Evolutionary conservation across 2,113 vertebrate species (phyloP).

Genomic region (Piaya cayana): DNA sequence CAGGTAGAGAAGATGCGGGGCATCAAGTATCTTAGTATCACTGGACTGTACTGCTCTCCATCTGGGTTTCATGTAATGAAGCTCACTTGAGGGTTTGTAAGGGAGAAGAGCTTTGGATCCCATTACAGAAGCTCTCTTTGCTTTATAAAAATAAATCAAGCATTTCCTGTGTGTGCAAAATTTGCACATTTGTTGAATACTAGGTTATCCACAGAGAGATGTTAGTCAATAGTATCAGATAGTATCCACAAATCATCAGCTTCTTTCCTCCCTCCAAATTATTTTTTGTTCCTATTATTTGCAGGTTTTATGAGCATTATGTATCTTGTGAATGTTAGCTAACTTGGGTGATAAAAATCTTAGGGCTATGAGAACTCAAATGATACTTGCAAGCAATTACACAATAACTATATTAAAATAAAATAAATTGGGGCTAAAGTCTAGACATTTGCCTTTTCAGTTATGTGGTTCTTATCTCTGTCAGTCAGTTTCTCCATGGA

Average conservation of each 20-base stretch:
- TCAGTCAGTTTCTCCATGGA: background rate
- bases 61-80: background rate
- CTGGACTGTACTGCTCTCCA: background rate
- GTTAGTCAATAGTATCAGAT: background rate
- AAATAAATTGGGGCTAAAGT: constrained; percentile 4
- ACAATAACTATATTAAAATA: constrained; percentile 17
- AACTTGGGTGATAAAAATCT: background rate
- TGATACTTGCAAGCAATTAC: background rate
- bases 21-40: background rate
- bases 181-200: background rate
- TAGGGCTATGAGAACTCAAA: background rate
- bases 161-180: background rate
- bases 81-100: background rate
- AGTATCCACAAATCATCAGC: background rate
- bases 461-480: constrained; percentile 22
- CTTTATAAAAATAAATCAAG: background rate
- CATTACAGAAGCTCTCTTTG: background rate
- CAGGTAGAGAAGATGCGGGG: background rate
- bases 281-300: background rate
- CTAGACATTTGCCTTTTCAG: constrained; percentile 6
- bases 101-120: background rate
- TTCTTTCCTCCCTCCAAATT: background rate
- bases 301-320: background rate
- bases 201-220: background rate
- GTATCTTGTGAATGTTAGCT: background rate